Conservation (phyloP, 2,888 invertebrate genomes). For the Lasiommata megera region DNA sequence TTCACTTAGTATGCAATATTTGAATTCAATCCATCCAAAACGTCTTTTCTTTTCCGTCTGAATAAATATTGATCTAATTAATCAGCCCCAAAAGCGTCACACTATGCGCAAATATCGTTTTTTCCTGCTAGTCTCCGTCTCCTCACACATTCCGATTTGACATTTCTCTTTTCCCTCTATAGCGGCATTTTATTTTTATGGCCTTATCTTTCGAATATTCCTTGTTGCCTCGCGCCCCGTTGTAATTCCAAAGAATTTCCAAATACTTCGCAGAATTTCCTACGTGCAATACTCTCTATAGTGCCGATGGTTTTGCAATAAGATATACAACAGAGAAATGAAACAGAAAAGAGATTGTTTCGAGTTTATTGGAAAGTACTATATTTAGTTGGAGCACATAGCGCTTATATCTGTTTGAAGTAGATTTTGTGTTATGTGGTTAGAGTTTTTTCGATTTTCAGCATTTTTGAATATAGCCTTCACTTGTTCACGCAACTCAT, state of each 20-base stretch:
- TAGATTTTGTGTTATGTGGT: constrained; percentile 17
- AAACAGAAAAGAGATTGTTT: constrained; percentile 37
- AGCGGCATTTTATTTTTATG: constrained; percentile 65
- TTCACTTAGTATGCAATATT: not conserved
- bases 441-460: constrained; percentile 10
- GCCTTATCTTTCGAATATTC: constrained; percentile 58
- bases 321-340: constrained; percentile 38
- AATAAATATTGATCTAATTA: constrained; percentile 13
- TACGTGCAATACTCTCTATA: constrained; percentile 37
- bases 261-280: constrained; percentile 51
- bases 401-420: constrained; percentile 37
- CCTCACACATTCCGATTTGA: constrained; percentile 54
- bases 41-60: not conserved
- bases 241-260: constrained; percentile 53
- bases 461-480: constrained; percentile 46
- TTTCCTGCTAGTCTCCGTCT: constrained; percentile 48
- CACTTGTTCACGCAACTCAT: constrained; percentile 56
- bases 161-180: constrained; percentile 55
- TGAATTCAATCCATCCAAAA: not conserved
- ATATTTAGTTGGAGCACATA: constrained; percentile 28
- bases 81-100: constrained; percentile 1
- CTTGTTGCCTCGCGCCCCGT: constrained; percentile 44
- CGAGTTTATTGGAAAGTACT: constrained; percentile 35
- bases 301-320: constrained; percentile 37
- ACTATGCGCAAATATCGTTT: constrained; percentile 21